These are phyloP conservation scores for Pluvialis apricaria DNA, from an alignment of 2,113 vertebrate genomes.

Conservation along the genomic window DNA sequence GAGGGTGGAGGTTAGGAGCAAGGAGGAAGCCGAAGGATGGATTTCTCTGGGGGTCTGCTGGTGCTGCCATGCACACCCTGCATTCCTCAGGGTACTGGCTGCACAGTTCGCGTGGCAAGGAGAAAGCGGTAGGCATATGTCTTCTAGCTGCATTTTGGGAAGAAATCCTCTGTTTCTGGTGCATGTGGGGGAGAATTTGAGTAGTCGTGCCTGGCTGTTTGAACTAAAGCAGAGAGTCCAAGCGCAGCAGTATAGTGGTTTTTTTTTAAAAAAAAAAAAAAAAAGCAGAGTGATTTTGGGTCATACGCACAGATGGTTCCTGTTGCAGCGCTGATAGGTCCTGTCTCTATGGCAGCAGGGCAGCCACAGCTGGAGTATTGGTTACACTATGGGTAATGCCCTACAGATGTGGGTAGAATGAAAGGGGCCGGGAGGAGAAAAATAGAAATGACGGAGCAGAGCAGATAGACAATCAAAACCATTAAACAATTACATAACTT, in stretches of 20 bases:
- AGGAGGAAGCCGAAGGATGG: not conserved
- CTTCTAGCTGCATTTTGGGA: not conserved
- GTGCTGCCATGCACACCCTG: not conserved
- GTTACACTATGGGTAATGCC: constrained; percentile 63
- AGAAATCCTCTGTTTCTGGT: not conserved
- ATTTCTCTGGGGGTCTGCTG: not conserved
- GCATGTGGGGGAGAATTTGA: not conserved
- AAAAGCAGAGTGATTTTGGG: constrained; percentile 48
- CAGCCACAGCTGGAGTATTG: constrained; percentile 58
- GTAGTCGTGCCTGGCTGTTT: not conserved
- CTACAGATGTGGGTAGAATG: constrained; percentile 53
- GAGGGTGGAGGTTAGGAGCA: not conserved
- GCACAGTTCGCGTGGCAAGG: not conserved
- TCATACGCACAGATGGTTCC: constrained; percentile 54
- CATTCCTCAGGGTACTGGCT: not conserved
- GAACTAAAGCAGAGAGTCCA: not conserved
- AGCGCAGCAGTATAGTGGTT: not conserved
- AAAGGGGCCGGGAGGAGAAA: constrained; percentile 1
- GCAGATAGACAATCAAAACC: not conserved
- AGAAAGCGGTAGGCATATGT: not conserved
- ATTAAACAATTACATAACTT: not conserved
- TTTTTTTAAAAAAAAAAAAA: not conserved
- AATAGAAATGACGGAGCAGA: not conserved
- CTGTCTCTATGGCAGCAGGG: constrained; percentile 56
- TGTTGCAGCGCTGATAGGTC: constrained; percentile 48